A percentile compares a stretch with the other conserved stretches of the same genome.
Evolutionary conservation across 2,888 invertebrate genomes (phyloP).

Genomic region (Drosophila flavopinicola): DNA sequence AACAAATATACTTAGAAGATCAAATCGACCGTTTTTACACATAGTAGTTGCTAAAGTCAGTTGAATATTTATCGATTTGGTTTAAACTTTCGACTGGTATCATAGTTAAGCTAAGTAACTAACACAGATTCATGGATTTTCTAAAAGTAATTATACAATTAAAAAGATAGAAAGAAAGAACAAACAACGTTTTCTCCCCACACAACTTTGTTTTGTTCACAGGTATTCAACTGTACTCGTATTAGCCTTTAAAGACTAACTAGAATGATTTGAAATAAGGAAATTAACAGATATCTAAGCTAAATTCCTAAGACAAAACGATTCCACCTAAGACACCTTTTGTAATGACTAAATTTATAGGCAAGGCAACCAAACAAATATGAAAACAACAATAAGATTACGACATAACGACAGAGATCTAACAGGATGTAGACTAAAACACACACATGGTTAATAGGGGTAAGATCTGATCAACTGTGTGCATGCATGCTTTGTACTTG

Average conservation of each 20-base stretch:
- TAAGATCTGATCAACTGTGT: slow-evolving; percentile 27
- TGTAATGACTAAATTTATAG: slow-evolving; percentile 75
- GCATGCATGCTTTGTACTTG: slow-evolving; percentile 58
- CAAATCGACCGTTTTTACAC: slow-evolving; percentile 27
- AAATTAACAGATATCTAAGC: slow-evolving; percentile 72
- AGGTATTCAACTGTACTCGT: slow-evolving; percentile 31
- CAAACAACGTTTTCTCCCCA: slow-evolving; percentile 1
- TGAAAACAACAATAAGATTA: slow-evolving; percentile 36
- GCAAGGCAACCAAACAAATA: slow-evolving; percentile 37
- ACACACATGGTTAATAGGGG: slow-evolving; percentile 25
- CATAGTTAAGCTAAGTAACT: slow-evolving; percentile 72
- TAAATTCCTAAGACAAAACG: slow-evolving; percentile 80
- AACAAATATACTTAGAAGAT: slow-evolving; percentile 16
- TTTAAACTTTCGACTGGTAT: slow-evolving; percentile 70
- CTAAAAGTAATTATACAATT: slow-evolving; percentile 26
- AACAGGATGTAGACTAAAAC: slow-evolving; percentile 39
- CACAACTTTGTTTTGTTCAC: slow-evolving; percentile 12
- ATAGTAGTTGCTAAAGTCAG: slow-evolving; percentile 48
- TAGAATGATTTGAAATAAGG: slow-evolving; percentile 77
- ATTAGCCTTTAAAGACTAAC: slow-evolving; percentile 74
- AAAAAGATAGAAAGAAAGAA: neutral
- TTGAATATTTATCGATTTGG: slow-evolving; percentile 57
- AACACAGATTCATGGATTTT: slow-evolving; percentile 26
- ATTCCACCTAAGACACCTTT: slow-evolving; percentile 79
- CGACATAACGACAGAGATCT: slow-evolving; percentile 28